Base-by-base conservation (phyloP, 2,888 invertebrate genomes). In the Tridacna gigas region DNA sequence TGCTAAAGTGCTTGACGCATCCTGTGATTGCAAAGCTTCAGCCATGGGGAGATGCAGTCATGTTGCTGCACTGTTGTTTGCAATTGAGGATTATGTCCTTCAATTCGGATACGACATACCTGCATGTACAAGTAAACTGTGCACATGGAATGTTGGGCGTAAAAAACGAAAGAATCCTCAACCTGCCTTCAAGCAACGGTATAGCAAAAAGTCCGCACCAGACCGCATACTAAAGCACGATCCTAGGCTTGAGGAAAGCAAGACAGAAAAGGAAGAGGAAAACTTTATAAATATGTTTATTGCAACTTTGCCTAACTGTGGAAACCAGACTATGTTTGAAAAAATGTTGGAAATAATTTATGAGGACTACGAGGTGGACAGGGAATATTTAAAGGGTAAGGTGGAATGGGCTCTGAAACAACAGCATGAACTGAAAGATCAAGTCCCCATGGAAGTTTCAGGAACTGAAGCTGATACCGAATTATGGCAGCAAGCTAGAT, bases 11-110 rank as follows among this genome's bases (percentile, higher is more conserved):
- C 0, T 74, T 13, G 82, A 77, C 48, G 74, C 74, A 15, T 26
- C 77, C 0, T 82, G 82, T 67, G 77, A 82, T 45, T 82, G 82
- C 60, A 82, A 77, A 28, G 82, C 82, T 13, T 74, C 77, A 22
- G 51, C 77, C 0, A 77, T 82, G 77, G 77, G 82, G n/a, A 77
- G 74, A 60, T 82, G 82, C 65, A 77, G 73, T 66, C 82, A 82
- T 51, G 60, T 82, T 60, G 77, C 82, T 28, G 67, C 77, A 25
- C 56, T 82, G n/a, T 26, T 80, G 22, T 80, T 61, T n/a, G 61
- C 61, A 15, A 15, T 61, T 9, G 61, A 61, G 61, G 61, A 61
- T n/a, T 61, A n/a, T n/a, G n/a, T 22, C 12, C 12, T 15, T 61
- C 12, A 61, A 61, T 61, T 15, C n/a, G 61, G 61, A 15, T n/a